Conservation (phyloP, 2,113 vertebrate genomes). For the Atlantisia rogersi region DNA sequence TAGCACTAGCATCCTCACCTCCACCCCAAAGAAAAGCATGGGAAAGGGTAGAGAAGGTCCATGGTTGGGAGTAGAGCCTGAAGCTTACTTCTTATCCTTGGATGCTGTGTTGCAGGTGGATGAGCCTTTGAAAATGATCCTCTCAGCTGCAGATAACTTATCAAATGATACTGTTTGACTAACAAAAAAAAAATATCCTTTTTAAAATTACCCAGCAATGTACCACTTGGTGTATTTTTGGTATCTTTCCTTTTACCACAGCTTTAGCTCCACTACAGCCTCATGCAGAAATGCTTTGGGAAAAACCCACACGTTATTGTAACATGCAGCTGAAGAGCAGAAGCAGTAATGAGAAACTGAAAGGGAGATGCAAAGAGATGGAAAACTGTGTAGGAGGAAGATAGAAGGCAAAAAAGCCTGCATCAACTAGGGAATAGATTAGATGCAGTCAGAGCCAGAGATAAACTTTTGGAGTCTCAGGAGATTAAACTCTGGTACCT, state of each 20-base stretch:
- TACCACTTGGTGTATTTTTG: background rate
- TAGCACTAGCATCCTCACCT: background rate
- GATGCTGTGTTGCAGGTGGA: background rate
- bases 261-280: background rate
- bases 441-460: background rate
- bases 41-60: background rate
- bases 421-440: background rate
- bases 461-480: background rate
- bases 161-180: constrained; percentile 19
- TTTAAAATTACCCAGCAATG: background rate
- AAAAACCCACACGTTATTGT: background rate
- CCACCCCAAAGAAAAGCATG: background rate
- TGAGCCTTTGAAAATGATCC: background rate
- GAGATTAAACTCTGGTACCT: background rate
- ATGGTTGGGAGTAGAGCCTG: background rate
- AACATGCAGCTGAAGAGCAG: background rate
- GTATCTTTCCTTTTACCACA: background rate
- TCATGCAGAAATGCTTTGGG: background rate
- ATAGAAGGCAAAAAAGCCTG: background rate
- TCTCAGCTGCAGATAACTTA: constrained; percentile 5
- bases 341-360: background rate
- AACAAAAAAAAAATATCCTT: background rate
- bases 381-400: background rate
- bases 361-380: background rate
- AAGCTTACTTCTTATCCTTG: background rate